Percentiles rank a stretch among this genome's conserved stretches.
Conservation (phyloP, 2,888 invertebrate genomes). For the Cerastis rubricosa region DNA sequence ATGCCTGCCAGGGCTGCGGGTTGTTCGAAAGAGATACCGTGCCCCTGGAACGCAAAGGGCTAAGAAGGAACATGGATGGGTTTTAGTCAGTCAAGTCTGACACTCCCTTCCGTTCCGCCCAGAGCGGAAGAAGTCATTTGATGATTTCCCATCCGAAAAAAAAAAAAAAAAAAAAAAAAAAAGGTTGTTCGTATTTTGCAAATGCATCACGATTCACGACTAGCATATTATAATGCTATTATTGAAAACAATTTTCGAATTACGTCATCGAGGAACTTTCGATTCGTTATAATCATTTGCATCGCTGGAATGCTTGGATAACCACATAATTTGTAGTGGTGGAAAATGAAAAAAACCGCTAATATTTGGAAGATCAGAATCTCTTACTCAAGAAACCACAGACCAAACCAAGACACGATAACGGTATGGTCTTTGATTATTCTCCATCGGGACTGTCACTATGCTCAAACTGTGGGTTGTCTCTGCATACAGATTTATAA, state of each 20-base stretch:
- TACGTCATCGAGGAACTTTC: slow-evolving; percentile 55
- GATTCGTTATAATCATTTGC: slow-evolving; percentile 32
- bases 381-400: slow-evolving; percentile 18
- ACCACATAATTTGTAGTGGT: slow-evolving; percentile 33
- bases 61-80: too few species aligned
- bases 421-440: slow-evolving; percentile 7
- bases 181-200: slow-evolving; percentile 52
- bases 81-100: too few species aligned
- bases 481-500: not conserved
- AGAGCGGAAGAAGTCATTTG: too few species aligned
- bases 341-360: slow-evolving; percentile 37
- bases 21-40: too few species aligned
- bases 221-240: slow-evolving; percentile 34
- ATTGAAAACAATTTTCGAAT: slow-evolving; percentile 46
- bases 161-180: too few species aligned
- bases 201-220: slow-evolving; percentile 53
- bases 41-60: too few species aligned
- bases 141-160: too few species aligned
- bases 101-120: too few species aligned
- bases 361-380: slow-evolving; percentile 29
- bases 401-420: not conserved
- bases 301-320: slow-evolving; percentile 34
- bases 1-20: too few species aligned
- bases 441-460: not conserved
- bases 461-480: not conserved